Base-by-base conservation (phyloP, 2,113 vertebrate genomes). In the Stegastes partitus region DNA sequence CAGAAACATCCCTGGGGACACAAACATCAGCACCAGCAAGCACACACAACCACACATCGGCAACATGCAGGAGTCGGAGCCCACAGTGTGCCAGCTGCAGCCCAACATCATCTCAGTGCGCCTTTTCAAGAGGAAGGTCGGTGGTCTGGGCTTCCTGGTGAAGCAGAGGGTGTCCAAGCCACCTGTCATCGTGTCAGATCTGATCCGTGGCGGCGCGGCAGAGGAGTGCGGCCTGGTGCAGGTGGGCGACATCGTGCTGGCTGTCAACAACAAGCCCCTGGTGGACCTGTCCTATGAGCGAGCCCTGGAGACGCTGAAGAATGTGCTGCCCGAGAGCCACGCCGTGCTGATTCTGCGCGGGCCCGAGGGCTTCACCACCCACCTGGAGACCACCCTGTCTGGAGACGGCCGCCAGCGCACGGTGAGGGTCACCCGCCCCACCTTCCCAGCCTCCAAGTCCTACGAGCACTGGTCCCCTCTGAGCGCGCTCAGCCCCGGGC, bases 71-170 rank as follows among this genome's bases (percentile, higher is more conserved):
- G 96, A 97, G 53, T 95, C 94, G 12, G 94, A 93, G 88, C 94
- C 97, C 53, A 96, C 95, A 0, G 98, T 99, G 76, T 96, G 97
- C 92, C 97, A 99, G 87, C 96, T 99, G 86, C 97, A 99, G 82
- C 98, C 98, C 84, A 99, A 99, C 55, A 96, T 99, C 94, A 99
- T 99, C 91, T 99, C 98, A 0, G 97, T 99, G 64, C 96, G 96
- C 64, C 96, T 99, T 64, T 98, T 97, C 93, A 99, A 99, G 85
- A 96, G 97, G 84, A 98, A 97, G 83, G 95, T 97, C 19, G 98
- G 98, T 1, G 98, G 98, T 45, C 95, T 99, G 82, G 98, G 98
- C 18, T 99, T 99, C 73, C 91, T 99, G 86, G 98, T 99, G 84
- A 99, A 99, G 93, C 97, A 99, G 81, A 94, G 98, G 9, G 93